A percentile compares a stretch with the other conserved stretches of the same genome.
phyloP scores from a whole-genome alignment of 2,888 invertebrate species.

The Calameuta idolon region DNA sequence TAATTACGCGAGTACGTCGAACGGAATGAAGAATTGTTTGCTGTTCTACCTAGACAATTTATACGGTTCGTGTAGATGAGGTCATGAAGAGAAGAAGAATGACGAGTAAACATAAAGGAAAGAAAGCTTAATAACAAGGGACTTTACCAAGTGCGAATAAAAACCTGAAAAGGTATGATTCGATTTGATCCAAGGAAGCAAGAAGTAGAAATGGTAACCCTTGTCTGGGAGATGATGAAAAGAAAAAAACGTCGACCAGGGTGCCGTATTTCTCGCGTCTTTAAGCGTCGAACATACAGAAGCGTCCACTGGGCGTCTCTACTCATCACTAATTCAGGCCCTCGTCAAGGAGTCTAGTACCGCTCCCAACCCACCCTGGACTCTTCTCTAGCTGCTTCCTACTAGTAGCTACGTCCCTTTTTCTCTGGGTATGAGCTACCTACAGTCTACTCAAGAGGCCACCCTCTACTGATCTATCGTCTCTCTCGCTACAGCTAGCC shows the following conservation, averaged over 20 bases:
- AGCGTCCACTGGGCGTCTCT: constrained; percentile 16
- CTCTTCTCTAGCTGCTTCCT: constrained; percentile 26
- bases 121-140: neutral
- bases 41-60: neutral
- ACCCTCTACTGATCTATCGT: constrained; percentile 7
- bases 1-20: neutral
- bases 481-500: neutral
- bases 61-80: neutral
- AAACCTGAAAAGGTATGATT: neutral
- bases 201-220: neutral
- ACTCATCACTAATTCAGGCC: constrained; percentile 55
- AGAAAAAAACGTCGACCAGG: neutral
- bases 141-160: neutral
- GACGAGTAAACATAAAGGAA: neutral
- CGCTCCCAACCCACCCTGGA: constrained; percentile 14
- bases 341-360: constrained; percentile 52
- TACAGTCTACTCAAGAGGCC: constrained; percentile 17
- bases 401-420: constrained; percentile 31
- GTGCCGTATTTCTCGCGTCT: neutral
- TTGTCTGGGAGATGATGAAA: neutral
- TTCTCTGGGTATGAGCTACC: constrained; percentile 26
- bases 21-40: neutral
- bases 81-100: neutral
- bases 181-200: neutral
- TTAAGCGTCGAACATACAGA: constrained; percentile 9